Evolutionary conservation across 2,113 vertebrate species (phyloP).

Genomic region (Tetraodon nigroviridis): DNA sequence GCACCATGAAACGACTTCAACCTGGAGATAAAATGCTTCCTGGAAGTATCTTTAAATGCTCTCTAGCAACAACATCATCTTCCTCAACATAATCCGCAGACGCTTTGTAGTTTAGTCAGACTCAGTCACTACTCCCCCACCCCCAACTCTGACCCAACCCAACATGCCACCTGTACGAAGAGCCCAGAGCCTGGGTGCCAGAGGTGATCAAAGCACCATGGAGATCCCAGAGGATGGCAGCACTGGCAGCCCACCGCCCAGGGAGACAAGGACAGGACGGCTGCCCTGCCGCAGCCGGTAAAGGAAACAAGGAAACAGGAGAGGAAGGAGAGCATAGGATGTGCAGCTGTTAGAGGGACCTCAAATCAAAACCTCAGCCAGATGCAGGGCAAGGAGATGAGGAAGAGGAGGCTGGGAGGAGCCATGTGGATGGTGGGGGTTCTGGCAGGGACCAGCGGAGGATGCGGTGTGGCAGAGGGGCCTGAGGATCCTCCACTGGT

Average conservation of each 20-base stretch:
- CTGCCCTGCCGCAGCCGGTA: conserved; percentile 28
- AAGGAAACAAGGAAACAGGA: conserved; percentile 32
- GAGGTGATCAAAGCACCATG: conserved; percentile 70
- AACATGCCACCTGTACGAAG: conserved; percentile 66
- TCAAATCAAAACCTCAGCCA: background rate
- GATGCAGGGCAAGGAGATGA: conserved; percentile 1
- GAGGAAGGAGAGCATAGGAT: conserved; percentile 32
- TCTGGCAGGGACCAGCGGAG: conserved; percentile 45
- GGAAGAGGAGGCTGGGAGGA: background rate
- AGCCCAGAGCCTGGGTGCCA: conserved; percentile 71
- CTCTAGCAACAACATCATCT: no score
- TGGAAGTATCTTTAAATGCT: no score
- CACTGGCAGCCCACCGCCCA: conserved; percentile 60
- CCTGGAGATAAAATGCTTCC: background rate
- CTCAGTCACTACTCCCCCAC: conserved; percentile 36
- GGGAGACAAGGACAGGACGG: conserved; percentile 54
- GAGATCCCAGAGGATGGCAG: conserved; percentile 59
- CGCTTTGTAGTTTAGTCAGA: conserved; percentile 34
- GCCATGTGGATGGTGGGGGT: conserved; percentile 7
- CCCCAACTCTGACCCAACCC: no score
- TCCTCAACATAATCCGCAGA: background rate
- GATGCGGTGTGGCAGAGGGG: conserved; percentile 62
- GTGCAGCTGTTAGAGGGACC: no score
- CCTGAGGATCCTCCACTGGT: conserved; percentile 60
- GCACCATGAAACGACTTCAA: no score